Percentiles rank a stretch among this genome's conserved stretches.
Conservation (phyloP, 2,888 invertebrate genomes). For the Lepidochitona cinerea region DNA sequence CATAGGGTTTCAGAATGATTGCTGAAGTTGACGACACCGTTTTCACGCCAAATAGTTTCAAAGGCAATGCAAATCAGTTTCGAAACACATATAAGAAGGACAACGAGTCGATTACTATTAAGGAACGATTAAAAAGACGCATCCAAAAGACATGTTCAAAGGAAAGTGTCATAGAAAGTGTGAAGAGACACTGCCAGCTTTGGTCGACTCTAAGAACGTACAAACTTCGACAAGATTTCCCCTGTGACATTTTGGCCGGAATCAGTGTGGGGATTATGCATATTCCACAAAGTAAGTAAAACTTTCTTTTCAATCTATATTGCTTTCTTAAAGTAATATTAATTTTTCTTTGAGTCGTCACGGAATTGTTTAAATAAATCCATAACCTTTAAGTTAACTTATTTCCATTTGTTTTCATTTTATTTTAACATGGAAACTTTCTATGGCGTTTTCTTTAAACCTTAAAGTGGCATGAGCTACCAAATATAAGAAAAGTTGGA, state of each 20-base stretch:
- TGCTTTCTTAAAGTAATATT: neutral
- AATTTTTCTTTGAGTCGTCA: too few species aligned
- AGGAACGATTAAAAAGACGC: neutral
- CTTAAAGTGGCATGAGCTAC: too few species aligned
- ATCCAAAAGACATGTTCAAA: constrained; percentile 8
- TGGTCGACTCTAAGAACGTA: constrained; percentile 46
- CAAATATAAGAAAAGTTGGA: too few species aligned
- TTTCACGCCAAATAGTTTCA: too few species aligned
- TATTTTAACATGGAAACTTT: too few species aligned
- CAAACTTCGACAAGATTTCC: constrained; percentile 72
- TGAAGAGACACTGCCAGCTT: constrained; percentile 43
- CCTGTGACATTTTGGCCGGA: constrained; percentile 84
- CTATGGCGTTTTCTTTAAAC: too few species aligned
- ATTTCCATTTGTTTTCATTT: too few species aligned
- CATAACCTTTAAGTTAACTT: too few species aligned
- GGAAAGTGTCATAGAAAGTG: constrained; percentile 14
- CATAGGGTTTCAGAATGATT: too few species aligned
- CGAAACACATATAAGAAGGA: neutral
- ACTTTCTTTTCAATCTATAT: neutral
- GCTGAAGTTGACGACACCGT: too few species aligned
- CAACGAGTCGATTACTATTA: neutral
- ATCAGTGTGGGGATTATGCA: constrained; percentile 79
- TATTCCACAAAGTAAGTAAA: constrained; percentile 57
- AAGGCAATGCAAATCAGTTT: neutral
- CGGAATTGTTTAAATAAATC: too few species aligned